Evolutionary conservation across 2,797 vertebrate species (phyloP).

Genomic region (Dendrocincla fuliginosa): DNA sequence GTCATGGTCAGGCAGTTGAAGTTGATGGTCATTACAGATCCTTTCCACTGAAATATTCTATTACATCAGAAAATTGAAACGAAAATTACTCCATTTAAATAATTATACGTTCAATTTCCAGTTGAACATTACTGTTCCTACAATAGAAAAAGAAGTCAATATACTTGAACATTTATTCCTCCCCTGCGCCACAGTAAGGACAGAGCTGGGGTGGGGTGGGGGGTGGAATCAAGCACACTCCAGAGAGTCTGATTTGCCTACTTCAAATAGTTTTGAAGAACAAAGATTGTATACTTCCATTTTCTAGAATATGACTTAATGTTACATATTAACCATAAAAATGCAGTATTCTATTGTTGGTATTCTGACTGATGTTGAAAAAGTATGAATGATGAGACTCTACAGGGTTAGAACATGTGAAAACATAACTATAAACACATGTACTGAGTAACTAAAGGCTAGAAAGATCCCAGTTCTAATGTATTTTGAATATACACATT

Average conservation of each 20-base stretch:
- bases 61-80: neutral
- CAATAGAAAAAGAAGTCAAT: neutral
- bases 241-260: neutral
- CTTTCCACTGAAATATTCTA: neutral
- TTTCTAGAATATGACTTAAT: neutral
- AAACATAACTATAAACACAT: neutral
- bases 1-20: neutral
- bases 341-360: neutral
- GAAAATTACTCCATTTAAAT: neutral
- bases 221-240: neutral
- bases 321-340: neutral
- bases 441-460: neutral
- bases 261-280: neutral
- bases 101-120: neutral
- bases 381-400: neutral
- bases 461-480: neutral
- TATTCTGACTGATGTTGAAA: neutral
- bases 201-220: too few species aligned
- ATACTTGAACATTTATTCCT: accelerated
- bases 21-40: neutral
- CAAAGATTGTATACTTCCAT: neutral
- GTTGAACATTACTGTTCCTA: neutral
- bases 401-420: neutral
- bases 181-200: neutral
- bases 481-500: neutral